These are phyloP conservation scores for Melitaea cinxia DNA, from an alignment of 1,140 invertebrate species.

Conservation along the genomic window DNA sequence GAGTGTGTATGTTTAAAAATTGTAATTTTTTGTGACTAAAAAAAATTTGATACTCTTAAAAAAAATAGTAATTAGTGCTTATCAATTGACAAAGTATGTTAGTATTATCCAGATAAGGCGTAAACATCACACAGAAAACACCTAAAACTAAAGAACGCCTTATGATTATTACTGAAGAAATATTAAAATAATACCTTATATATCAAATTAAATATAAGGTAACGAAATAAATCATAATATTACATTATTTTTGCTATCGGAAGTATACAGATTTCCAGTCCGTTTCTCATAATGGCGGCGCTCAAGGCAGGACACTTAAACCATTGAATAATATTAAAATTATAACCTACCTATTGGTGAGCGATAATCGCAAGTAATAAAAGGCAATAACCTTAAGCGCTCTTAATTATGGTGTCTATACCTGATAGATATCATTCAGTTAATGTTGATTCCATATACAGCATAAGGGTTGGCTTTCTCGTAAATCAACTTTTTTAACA, in stretches of 20 bases:
- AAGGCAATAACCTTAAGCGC: slow-evolving; percentile 25
- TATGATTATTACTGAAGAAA: background rate
- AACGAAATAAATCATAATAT: background rate
- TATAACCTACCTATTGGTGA: slow-evolving; percentile 21
- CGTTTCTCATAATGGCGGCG: slow-evolving; percentile 6
- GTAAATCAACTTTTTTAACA: slow-evolving; percentile 8
- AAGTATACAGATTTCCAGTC: slow-evolving; percentile 3
- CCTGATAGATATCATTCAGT: slow-evolving; percentile 24
- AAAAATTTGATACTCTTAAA: no score
- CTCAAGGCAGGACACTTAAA: slow-evolving; percentile 17
- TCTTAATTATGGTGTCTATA: slow-evolving; percentile 31
- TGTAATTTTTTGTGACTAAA: no score
- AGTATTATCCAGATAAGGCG: no score
- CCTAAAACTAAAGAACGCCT: no score
- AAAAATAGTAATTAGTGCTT: no score
- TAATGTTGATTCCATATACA: slow-evolving; percentile 16
- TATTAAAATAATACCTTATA: background rate
- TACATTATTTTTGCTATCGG: slow-evolving; percentile 2
- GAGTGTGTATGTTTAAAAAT: no score
- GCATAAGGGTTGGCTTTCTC: slow-evolving; percentile 12
- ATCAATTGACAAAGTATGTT: no score
- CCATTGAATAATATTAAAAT: slow-evolving; percentile 22
- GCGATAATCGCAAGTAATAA: slow-evolving; percentile 25
- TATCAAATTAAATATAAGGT: background rate
- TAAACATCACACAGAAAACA: no score